Conservation (phyloP, 2,113 vertebrate species). For the Apaloderma vittatum region DNA sequence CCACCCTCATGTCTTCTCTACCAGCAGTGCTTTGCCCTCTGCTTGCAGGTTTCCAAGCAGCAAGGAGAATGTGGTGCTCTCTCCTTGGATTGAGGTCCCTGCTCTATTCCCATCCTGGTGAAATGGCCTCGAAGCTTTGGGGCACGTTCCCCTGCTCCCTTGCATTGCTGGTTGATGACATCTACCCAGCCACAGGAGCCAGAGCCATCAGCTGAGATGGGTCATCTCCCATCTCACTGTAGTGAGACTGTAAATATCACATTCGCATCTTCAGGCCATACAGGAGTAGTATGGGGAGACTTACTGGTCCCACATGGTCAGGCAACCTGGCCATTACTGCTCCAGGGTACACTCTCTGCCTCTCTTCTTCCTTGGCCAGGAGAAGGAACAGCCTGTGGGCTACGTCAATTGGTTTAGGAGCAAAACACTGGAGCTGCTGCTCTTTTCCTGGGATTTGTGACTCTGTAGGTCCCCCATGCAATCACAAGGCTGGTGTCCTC, state of each 20-base stretch:
- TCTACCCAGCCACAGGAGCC: neutral
- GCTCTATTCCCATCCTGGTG: neutral
- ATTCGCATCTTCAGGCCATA: neutral
- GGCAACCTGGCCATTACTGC: neutral
- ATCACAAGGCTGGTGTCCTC: neutral
- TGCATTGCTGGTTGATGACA: neutral
- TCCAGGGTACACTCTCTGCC: neutral
- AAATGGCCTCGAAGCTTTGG: neutral
- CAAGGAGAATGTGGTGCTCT: neutral
- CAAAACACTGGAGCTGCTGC: neutral
- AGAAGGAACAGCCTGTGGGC: neutral
- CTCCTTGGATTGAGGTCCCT: neutral
- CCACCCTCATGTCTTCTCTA: neutral
- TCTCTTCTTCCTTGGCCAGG: neutral
- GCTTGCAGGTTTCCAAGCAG: neutral
- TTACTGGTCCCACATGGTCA: neutral
- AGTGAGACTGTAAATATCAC: neutral
- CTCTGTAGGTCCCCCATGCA: neutral
- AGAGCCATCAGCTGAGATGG: neutral
- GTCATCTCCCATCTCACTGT: neutral
- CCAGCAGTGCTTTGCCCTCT: neutral
- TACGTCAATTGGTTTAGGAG: neutral
- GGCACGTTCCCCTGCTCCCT: neutral
- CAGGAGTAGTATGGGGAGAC: neutral
- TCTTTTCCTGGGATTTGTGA: neutral